Base-by-base conservation (phyloP, 1,140 invertebrate species). In the Chionoecetes opilio region DNA sequence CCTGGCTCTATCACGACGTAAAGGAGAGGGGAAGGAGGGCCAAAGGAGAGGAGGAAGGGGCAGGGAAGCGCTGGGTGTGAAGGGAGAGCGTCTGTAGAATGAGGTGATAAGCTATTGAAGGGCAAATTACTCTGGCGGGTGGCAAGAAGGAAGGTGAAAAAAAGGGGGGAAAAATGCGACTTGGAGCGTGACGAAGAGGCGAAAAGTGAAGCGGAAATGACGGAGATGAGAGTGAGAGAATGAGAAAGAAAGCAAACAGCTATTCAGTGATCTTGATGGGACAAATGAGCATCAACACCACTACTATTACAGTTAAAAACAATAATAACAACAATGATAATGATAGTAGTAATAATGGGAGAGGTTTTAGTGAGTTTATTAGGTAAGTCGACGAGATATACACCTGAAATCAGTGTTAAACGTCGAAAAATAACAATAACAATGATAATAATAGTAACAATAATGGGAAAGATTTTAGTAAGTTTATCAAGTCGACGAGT, bases 71-170 rank as follows among this genome's bases (percentile, higher is more conserved):
- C 3, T 31, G 89, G 17, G 63, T n/a, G n/a, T 75, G 63, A 75
- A 75, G 63, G 63, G 63, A n/a, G 63, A 5, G 63, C 21, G 63
- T 5, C 53, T 5, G 63, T 26, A 75, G 63, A 75, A 75, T 75
- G 63, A 75, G 63, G 63, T 75, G 63, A 75, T 75, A 75, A 75
- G 63, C 63, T 75, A 75, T 75, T 75, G 31, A 31, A 31, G 88
- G 53, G 38, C 9, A 38, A 90, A 37, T 37, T 75, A 75, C 63
- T 26, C 63, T 21, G 63, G 26, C 63, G 63, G 63, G 63, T 75
- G 63, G 63, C 35, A 29, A 8, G 41, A 37, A 29, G 86, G 21
- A 14, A 29, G 41, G n/a, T 9, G 41, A 41, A 88, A 41, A n/a
- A 88, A 37, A 29, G 86, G 21, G 34, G 41, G 41, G n/a, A 14